phyloP scores from a whole-genome alignment of 2,113 vertebrate genomes.

The Synchiropus splendidus region DNA sequence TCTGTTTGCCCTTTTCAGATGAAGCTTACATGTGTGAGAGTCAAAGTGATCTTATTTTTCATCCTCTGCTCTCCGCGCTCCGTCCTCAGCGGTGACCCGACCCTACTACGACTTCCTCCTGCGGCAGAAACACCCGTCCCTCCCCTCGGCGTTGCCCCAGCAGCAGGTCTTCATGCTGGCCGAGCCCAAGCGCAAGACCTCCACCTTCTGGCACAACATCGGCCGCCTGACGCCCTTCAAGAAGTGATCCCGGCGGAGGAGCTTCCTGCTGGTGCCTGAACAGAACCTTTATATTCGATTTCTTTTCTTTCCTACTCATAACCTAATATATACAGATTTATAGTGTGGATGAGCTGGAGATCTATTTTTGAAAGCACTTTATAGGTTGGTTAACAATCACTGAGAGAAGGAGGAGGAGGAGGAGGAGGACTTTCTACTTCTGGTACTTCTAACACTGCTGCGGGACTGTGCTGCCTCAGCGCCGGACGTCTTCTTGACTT shows the following conservation, averaged over 20 bases:
- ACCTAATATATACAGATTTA: slow-evolving; percentile 31
- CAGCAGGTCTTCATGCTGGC: slow-evolving; percentile 89
- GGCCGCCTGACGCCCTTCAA: slow-evolving; percentile 88
- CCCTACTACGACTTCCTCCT: slow-evolving; percentile 87
- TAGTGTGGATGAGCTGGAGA: slow-evolving; percentile 52
- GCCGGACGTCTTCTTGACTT: slow-evolving; percentile 21
- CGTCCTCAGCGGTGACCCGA: slow-evolving; percentile 67
- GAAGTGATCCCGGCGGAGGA: slow-evolving; percentile 62
- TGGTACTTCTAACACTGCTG: slow-evolving; percentile 46
- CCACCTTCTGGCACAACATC: slow-evolving; percentile 96
- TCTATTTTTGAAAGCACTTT: slow-evolving; percentile 73
- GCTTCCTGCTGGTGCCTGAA: slow-evolving; percentile 55
- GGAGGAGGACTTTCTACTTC: slow-evolving; percentile 29
- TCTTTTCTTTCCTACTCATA: slow-evolving; percentile 24
- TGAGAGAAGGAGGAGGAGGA: slow-evolving; percentile 20
- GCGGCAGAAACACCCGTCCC: slow-evolving; percentile 81
- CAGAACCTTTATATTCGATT: slow-evolving; percentile 36
- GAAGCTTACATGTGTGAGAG: neutral
- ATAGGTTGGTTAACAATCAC: slow-evolving; percentile 59
- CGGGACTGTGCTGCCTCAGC: slow-evolving; percentile 29
- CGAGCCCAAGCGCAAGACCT: slow-evolving; percentile 88
- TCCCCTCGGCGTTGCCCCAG: slow-evolving; percentile 76
- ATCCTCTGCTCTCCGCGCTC: no score
- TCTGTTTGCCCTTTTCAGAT: neutral
- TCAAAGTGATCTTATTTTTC: no score